phyloP scores from a whole-genome alignment of 2,888 invertebrate genomes.

The Camptogramma bilineatum region DNA sequence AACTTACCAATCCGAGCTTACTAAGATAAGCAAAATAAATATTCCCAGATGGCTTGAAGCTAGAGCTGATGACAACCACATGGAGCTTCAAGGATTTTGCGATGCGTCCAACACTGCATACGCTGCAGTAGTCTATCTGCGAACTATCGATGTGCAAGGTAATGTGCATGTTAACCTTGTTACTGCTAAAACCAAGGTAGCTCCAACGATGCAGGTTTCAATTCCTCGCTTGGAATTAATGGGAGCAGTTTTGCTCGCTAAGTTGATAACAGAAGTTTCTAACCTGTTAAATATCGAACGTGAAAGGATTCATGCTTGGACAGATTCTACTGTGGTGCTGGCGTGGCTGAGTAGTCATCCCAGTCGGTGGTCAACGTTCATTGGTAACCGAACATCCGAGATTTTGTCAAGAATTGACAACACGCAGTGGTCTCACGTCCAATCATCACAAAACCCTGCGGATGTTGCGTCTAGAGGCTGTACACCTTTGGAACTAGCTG shows the following conservation, averaged over 20 bases:
- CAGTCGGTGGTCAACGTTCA: no score
- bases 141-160: slow-evolving; percentile 1
- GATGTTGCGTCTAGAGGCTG: no score
- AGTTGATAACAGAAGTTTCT: slow-evolving; percentile 28
- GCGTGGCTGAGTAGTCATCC: slow-evolving; percentile 30
- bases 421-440: slow-evolving; percentile 30
- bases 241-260: slow-evolving; percentile 25
- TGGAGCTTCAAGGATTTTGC: slow-evolving; percentile 10
- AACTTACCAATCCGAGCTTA: no score
- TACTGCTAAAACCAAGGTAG: slow-evolving; percentile 32
- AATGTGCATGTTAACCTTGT: slow-evolving; percentile 3
- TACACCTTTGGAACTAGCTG: slow-evolving; percentile 13
- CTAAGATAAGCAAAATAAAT: no score
- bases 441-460: slow-evolving; percentile 38
- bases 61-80: background rate
- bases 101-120: slow-evolving; percentile 11
- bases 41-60: no score
- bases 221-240: slow-evolving; percentile 31
- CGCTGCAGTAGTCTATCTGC: slow-evolving; percentile 9
- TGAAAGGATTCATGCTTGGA: slow-evolving; percentile 9
- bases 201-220: slow-evolving; percentile 32
- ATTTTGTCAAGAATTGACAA: slow-evolving; percentile 1
- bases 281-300: background rate
- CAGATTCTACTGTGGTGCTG: slow-evolving; percentile 35
- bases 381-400: no score